Conservation (phyloP, 1,140 invertebrate genomes). For the Eciton burchellii region DNA sequence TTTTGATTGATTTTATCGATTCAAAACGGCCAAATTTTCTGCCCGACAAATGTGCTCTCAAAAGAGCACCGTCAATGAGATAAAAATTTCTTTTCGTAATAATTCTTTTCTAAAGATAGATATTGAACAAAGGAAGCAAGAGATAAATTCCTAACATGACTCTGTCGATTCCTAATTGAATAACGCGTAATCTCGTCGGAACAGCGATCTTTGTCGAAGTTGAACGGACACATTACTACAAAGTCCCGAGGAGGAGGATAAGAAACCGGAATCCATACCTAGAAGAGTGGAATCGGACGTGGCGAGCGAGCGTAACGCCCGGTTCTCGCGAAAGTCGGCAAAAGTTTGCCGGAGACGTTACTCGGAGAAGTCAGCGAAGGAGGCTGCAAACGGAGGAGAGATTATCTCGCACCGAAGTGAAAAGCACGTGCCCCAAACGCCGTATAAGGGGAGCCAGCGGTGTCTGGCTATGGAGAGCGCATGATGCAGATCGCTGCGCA, state of each 20-base stretch:
- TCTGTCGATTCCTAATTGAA: neutral
- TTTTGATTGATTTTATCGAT: too few species aligned
- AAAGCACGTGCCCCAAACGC: constrained; percentile 63
- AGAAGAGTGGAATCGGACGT: constrained; percentile 22
- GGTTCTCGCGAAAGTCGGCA: constrained; percentile 7
- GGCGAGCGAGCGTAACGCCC: constrained; percentile 2
- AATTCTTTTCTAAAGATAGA: too few species aligned
- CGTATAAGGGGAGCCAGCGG: constrained; percentile 29
- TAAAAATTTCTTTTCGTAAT: too few species aligned
- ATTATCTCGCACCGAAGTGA: constrained; percentile 60
- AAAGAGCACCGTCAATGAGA: too few species aligned
- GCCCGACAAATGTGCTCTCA: too few species aligned
- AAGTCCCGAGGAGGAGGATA: neutral
- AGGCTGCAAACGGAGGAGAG: constrained; percentile 45
- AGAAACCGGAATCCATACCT: neutral
- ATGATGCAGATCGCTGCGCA: constrained; percentile 54
- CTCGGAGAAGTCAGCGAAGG: constrained; percentile 24
- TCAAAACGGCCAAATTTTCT: too few species aligned
- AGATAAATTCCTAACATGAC: too few species aligned
- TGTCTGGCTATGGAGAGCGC: constrained; percentile 32
- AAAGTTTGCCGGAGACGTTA: constrained; percentile 46
- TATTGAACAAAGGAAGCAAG: too few species aligned
- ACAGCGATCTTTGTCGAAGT: constrained; percentile 3
- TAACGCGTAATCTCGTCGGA: neutral
- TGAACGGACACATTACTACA: neutral